These are phyloP conservation scores for Syrista parreyssii DNA, from an alignment of 2,888 invertebrate genomes.

Conservation along the genomic window DNA sequence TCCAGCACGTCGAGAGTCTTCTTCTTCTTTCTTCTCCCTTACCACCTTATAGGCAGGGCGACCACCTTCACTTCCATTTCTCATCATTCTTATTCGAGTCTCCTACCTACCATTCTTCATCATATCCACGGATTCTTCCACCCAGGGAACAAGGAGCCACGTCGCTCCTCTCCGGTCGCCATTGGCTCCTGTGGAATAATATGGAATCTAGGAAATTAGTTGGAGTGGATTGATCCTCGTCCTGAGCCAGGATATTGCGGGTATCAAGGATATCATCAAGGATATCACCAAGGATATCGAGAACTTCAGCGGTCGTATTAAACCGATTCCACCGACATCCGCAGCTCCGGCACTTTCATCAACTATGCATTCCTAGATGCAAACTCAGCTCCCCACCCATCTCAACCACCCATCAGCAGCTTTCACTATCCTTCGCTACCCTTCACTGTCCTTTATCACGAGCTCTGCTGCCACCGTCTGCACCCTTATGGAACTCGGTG, in stretches of 20 bases:
- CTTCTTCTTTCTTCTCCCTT: constrained; percentile 9
- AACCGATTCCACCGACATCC: neutral
- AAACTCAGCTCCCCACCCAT: neutral
- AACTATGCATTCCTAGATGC: neutral
- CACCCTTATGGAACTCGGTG: neutral
- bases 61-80: neutral
- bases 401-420: neutral
- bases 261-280: neutral
- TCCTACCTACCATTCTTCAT: neutral
- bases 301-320: neutral
- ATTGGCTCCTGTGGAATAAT: neutral
- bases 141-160: neutral
- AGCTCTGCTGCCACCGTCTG: neutral
- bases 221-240: neutral
- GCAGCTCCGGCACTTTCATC: neutral
- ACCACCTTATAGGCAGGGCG: neutral
- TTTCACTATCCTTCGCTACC: neutral
- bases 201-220: neutral
- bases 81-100: neutral
- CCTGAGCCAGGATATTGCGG: neutral
- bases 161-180: neutral
- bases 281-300: neutral
- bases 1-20: constrained; percentile 25
- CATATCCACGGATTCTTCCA: neutral
- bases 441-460: neutral